A percentile compares a stretch with the other conserved stretches of the same genome.
Evolutionary conservation across 2,888 invertebrate genomes (phyloP).

Genomic region (Oligia strigilis): DNA sequence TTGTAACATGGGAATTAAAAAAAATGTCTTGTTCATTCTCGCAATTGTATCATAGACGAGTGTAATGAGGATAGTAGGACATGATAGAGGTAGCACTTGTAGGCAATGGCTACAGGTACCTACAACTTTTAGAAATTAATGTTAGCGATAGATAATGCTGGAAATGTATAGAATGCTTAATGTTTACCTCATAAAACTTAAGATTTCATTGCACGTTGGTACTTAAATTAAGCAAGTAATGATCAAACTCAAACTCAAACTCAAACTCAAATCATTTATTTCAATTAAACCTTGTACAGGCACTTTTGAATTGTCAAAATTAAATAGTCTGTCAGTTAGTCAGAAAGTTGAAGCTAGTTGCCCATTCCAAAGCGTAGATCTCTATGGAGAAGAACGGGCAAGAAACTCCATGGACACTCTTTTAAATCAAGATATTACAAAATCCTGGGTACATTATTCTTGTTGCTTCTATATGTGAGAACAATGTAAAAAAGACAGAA

Average conservation of each 20-base stretch:
- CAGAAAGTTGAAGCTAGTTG: too few relatives aligned
- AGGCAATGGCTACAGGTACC: background rate
- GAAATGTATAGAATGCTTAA: background rate
- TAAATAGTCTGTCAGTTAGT: too few relatives aligned
- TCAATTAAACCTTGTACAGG: too few relatives aligned
- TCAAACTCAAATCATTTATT: too few relatives aligned
- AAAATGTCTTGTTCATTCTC: constrained; percentile 31
- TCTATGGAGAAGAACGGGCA: too few relatives aligned
- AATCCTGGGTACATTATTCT: too few relatives aligned
- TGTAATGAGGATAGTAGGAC: constrained; percentile 50
- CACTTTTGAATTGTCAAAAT: too few relatives aligned
- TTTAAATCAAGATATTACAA: too few relatives aligned
- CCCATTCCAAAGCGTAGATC: too few relatives aligned
- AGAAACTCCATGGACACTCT: too few relatives aligned
- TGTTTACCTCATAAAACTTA: background rate
- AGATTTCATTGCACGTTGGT: constrained; percentile 3
- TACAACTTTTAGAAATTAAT: constrained; percentile 3
- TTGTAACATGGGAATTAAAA: constrained; percentile 53
- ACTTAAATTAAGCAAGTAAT: constrained; percentile 1
- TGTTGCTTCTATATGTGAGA: too few relatives aligned
- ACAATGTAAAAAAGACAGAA: too few relatives aligned
- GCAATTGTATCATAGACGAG: constrained; percentile 45
- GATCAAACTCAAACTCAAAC: background rate
- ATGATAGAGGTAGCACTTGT: constrained; percentile 8
- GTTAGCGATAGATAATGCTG: background rate